These are phyloP conservation scores for Stratiolaelaps scimitus DNA, from an alignment of 1,140 invertebrate species.

Conservation along the genomic window DNA sequence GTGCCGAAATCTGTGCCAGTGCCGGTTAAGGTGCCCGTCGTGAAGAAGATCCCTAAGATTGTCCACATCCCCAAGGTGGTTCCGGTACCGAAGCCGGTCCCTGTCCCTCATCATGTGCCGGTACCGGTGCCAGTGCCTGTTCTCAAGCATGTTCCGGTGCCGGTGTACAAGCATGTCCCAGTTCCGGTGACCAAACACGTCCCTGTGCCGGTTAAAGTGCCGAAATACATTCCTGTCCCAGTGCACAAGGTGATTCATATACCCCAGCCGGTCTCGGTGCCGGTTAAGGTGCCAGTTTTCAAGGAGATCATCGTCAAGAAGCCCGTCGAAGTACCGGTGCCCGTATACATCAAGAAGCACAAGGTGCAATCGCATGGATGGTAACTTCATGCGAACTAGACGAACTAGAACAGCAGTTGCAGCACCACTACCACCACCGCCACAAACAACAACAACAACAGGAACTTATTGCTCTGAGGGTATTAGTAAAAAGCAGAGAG, in stretches of 20 bases:
- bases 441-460: too few species aligned
- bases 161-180: conserved; percentile 35
- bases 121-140: conserved; percentile 35
- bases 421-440: too few species aligned
- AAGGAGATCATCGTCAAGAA: conserved; percentile 38
- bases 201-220: conserved; percentile 37
- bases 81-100: conserved; percentile 35
- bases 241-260: conserved; percentile 38
- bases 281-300: conserved; percentile 38
- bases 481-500: too few species aligned
- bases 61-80: conserved; percentile 36
- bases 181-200: conserved; percentile 36
- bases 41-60: conserved; percentile 35
- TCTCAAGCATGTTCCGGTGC: conserved; percentile 33
- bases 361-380: conserved; percentile 18
- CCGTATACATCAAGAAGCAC: conserved; percentile 32
- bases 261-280: conserved; percentile 37
- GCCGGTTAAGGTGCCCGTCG: conserved; percentile 36
- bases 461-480: too few species aligned
- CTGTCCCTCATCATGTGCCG: conserved; percentile 35
- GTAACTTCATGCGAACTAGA: not conserved
- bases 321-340: conserved; percentile 38
- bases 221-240: conserved; percentile 37
- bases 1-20: conserved; percentile 38
- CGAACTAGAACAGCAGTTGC: not conserved